Evolutionary conservation across 2,888 invertebrate species (phyloP), one percentile per base, ranked within the genome.

Genomic region (Oxyteleia sp.): DNA sequence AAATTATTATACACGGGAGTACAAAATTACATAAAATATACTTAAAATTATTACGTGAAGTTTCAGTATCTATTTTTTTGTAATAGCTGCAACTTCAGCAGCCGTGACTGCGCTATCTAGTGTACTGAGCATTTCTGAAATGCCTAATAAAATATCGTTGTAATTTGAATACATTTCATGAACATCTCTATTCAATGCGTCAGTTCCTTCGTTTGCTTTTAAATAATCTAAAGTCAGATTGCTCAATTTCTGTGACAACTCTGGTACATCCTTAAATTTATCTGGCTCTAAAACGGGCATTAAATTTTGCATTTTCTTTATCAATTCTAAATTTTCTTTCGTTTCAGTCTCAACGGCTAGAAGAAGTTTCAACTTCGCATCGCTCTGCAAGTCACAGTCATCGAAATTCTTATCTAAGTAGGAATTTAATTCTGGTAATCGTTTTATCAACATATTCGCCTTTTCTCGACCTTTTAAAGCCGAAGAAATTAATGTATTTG

Each of bases 391-490:
- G 69, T 94, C 93, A 38, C 87, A 89, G 51, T 94, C 94, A 45
- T 94, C 94, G 82, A 91, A 93, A 63, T 89, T 90, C 0, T 94
- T 94, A 85, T 94, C 93, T 57, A 94, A 89, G 83, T 94, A 94
- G 13, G 93, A 92, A 78, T 94, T 94, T 29, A 95, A 91, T 82
- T 94, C 93, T 1, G 93, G 92, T 87, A 94, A 90, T 64, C 94
- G 91, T 84, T 94, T 93, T 47, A 94, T 89, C 43, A 94, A 92
- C 0, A 90, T 88, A 49, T 93, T 94, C 15, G 94, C 92, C 15
- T 94, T 93, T 81, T 95, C 94, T 45, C 94, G 93, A 63, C 94
- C 94, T 76, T 94, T 94, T 15, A 94, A 85, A 0, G 94, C 94
- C 5, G 94, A 94, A 2, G 93, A 92, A 26, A 94, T 94, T 87